A percentile compares a stretch with the other conserved stretches of the same genome.
These are phyloP conservation scores for Microctenopoma stevenorrisi DNA, from an alignment of 2,797 vertebrate species.

Conservation along the genomic window DNA sequence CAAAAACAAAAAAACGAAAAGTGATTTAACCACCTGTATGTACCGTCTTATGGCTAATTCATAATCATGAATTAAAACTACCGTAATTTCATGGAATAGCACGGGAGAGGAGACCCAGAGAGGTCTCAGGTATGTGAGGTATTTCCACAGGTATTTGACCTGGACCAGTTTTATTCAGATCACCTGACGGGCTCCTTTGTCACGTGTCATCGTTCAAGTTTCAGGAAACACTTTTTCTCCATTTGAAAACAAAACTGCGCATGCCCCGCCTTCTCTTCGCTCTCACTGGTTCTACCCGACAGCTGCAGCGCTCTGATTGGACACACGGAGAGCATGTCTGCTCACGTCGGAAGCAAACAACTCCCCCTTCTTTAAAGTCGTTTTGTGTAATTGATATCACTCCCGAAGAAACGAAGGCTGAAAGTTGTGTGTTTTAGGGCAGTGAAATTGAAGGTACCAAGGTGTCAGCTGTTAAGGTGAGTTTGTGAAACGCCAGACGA, in stretches of 20 bases:
- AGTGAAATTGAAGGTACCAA: conserved; percentile 5
- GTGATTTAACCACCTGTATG: too few species aligned
- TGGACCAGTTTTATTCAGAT: conserved; percentile 33
- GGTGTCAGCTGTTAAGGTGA: conserved; percentile 64
- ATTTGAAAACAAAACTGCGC: conserved; percentile 42
- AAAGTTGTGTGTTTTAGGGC: conserved; percentile 21
- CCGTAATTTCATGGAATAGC: neutral
- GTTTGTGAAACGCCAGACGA: conserved; percentile 37
- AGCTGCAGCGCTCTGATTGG: conserved; percentile 58
- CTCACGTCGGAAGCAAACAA: conserved; percentile 41
- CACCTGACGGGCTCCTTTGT: conserved; percentile 85
- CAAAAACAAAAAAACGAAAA: too few species aligned
- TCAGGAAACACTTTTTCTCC: conserved; percentile 78
- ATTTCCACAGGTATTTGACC: conserved; percentile 61
- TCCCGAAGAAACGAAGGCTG: conserved; percentile 34
- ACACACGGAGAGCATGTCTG: neutral
- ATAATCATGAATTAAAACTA: too few species aligned
- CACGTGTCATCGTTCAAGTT: conserved; percentile 85
- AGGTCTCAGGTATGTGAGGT: conserved; percentile 37
- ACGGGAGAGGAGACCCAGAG: neutral
- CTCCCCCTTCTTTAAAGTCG: conserved; percentile 71
- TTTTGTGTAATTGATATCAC: conserved; percentile 72
- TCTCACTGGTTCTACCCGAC: conserved; percentile 54
- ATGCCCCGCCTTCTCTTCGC: conserved; percentile 51
- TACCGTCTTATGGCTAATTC: too few species aligned